Evolutionary conservation across 2,113 vertebrate species (phyloP), one percentile per base, ranked within the genome.

Genomic region (Apeltes quadracus): DNA sequence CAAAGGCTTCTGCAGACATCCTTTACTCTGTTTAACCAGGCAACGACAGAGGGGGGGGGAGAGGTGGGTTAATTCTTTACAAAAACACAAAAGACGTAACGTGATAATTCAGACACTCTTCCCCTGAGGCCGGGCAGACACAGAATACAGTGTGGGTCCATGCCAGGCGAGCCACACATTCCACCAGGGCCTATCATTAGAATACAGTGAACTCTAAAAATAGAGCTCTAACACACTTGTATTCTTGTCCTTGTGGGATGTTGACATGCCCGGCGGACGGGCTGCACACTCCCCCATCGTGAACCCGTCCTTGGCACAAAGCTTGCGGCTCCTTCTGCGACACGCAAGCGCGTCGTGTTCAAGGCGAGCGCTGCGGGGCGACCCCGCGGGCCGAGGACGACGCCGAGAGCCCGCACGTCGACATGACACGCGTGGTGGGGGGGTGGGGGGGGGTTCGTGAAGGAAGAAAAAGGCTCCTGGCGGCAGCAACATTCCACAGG

Each of bases 1-100:
- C 95, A 7, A 98, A 99, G 0, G 93, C 94, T 39, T 99, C 98
- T 14, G 95, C 94, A 32, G 98, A 97, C 98, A 99, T 99, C 71
- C 74, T 93, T 86, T 89, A 88, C 15, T 72, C 1, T 92, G 76
- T 94, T 96, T 82, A 34, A 69, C 23, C 78, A 32, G 71, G 16
- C 4, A 54, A 84, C 11, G 63, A 41, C 50, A 75, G 20, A 18
- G 48, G 56, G 38, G n/a, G 48, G 56, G 38, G 57, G 32, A 72
- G 5, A 39, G 54, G 6, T 43, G 0, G 11, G 25, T 75, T 14
- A 41, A 38, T 32, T 25, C 69, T 41, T 32, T n/a, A 4, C 32
- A 4, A 61, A 63, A 61, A 63, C 5, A 20, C 12, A 67, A 54
- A 46, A 78, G 12, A 39, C 11, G n/a, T 23, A 0, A 78, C 15